Evolutionary conservation across 2,888 invertebrate species (phyloP), one percentile per base, ranked within the genome.

Genomic region (Drepana falcataria): DNA sequence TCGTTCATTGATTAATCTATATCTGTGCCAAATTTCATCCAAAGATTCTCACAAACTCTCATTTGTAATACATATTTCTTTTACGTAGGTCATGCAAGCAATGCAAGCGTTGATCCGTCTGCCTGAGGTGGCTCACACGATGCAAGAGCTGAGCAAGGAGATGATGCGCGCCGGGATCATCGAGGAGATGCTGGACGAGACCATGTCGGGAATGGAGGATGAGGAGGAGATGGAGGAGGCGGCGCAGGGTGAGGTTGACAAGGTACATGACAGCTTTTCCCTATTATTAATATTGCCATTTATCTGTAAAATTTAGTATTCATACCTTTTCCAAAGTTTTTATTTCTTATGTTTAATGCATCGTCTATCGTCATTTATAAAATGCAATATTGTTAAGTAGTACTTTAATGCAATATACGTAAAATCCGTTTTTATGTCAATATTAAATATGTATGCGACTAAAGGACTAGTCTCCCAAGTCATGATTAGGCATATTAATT

Each of bases 161-260:
- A 99, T 99, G 99, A 99, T 98, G 97, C 96, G 95, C 83, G 98
- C 98, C 0, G 99, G 99, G 33, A 99, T 99, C 58, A 97, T 99
- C 54, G 99, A 99, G 81, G 99, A 99, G 88, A 98, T 99, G 99
- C 91, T 99, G 48, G 99, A 99, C 64, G 99, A 99, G 78, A 98
- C 98, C 40, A 95, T 99, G 95, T 98, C 98, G 59, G 92, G 94
- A 3, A 94, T 98, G 61, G 98, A 98, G 70, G 97, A 97, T 79
- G 95, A 96, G 4, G 98, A 98, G 70, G 98, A 98, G 76, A 93
- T 99, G 93, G 99, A 99, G 75, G 98, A 99, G 71, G 97, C 96
- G 68, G 99, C 98, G 3, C 97, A 98, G 83, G 94, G 94, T 62
- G 98, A 99, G 91, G 95, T 98, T 37, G 97, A 98, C 73, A 97